These are phyloP conservation scores for Rana temporaria DNA, from an alignment of 2,113 vertebrate genomes.

Conservation along the genomic window DNA sequence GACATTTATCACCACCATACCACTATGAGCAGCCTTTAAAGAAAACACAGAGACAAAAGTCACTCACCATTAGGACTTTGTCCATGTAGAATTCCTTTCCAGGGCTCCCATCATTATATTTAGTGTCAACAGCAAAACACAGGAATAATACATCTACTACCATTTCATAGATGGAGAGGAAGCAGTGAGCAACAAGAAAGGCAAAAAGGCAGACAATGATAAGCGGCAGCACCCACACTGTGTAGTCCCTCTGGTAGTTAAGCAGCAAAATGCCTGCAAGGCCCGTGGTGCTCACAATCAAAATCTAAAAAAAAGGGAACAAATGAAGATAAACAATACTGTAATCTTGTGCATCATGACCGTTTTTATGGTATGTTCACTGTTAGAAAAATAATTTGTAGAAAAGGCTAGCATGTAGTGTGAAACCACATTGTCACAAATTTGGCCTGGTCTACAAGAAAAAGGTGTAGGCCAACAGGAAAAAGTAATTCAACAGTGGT, in stretches of 20 bases:
- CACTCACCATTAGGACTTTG: constrained; percentile 95
- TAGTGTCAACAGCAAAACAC: constrained; percentile 97
- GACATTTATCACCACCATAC: background rate
- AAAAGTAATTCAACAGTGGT: no score
- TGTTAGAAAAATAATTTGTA: no score
- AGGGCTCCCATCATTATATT: constrained; percentile 95
- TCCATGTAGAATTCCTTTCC: constrained; percentile 98
- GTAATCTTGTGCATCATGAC: background rate
- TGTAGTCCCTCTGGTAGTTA: constrained; percentile 93
- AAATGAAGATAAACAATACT: constrained; percentile 37
- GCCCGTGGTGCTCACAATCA: constrained; percentile 91
- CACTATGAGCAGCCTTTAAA: background rate
- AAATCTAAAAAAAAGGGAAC: constrained; percentile 76
- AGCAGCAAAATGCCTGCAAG: constrained; percentile 91
- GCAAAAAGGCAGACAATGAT: constrained; percentile 95
- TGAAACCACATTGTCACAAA: no score
- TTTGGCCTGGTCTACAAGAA: no score
- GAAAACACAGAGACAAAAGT: background rate
- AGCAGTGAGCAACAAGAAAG: constrained; percentile 97
- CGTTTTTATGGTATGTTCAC: no score
- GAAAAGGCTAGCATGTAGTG: no score
- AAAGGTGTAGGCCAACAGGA: no score
- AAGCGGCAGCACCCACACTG: constrained; percentile 94
- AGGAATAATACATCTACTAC: constrained; percentile 98
- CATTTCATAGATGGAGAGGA: constrained; percentile 97